A percentile compares a stretch with the other conserved stretches of the same genome.
Evolutionary conservation across 2,888 invertebrate species (phyloP).

Genomic region (Thereva unica): DNA sequence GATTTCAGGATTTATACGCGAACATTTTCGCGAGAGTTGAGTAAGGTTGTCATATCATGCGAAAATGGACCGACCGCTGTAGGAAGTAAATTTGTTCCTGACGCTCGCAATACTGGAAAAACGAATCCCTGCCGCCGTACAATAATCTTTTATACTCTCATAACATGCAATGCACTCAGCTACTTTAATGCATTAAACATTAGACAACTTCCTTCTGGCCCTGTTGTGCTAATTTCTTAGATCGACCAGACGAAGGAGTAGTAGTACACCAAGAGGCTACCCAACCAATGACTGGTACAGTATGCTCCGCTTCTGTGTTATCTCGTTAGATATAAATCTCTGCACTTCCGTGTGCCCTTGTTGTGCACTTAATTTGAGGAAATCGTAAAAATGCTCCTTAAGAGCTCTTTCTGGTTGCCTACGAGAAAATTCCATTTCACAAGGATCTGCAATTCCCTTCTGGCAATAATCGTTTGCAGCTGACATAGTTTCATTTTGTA

Average conservation of each 20-base stretch:
- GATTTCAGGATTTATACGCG: no score
- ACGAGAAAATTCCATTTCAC: neutral
- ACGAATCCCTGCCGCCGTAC: no score
- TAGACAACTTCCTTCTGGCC: slow-evolving; percentile 6
- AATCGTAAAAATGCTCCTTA: slow-evolving; percentile 20
- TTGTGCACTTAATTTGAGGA: slow-evolving; percentile 27
- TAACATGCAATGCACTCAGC: slow-evolving; percentile 25
- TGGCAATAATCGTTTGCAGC: slow-evolving; percentile 7
- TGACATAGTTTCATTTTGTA: neutral
- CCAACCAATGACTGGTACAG: no score
- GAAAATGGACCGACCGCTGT: no score
- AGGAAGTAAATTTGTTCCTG: no score
- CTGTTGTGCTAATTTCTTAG: slow-evolving; percentile 17
- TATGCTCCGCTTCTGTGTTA: neutral
- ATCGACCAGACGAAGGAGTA: slow-evolving; percentile 16
- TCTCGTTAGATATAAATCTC: slow-evolving; percentile 14
- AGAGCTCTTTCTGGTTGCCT: slow-evolving; percentile 11
- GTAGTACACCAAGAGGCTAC: neutral
- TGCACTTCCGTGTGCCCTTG: slow-evolving; percentile 14
- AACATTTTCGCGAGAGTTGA: no score
- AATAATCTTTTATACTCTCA: neutral
- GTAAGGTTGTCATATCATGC: no score
- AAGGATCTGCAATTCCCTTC: neutral
- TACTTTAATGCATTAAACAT: slow-evolving; percentile 28
- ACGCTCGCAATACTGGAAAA: no score